These are phyloP conservation scores for Campoletis raptor DNA, from an alignment of 2,888 invertebrate genomes.

Conservation along the genomic window DNA sequence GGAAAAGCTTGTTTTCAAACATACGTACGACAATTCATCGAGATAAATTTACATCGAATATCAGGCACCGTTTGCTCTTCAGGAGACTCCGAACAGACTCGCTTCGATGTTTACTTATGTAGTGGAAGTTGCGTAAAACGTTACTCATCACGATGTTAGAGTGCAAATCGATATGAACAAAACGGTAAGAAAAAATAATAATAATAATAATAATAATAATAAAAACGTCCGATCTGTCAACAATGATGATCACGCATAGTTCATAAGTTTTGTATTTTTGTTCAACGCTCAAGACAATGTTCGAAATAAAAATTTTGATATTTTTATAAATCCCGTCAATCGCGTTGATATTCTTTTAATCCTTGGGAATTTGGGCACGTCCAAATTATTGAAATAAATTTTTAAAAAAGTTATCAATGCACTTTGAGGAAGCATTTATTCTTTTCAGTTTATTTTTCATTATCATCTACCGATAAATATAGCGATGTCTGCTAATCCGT, in stretches of 20 bases:
- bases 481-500: slow-evolving; percentile 67
- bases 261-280: slow-evolving; percentile 17
- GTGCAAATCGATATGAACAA: neutral
- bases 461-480: slow-evolving; percentile 67
- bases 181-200: neutral
- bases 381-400: slow-evolving; percentile 26
- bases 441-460: slow-evolving; percentile 68
- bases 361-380: slow-evolving; percentile 35
- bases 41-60: slow-evolving; percentile 72
- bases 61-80: slow-evolving; percentile 73
- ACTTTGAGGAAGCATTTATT: slow-evolving; percentile 69
- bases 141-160: slow-evolving; percentile 36
- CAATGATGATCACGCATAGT: neutral
- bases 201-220: too few species aligned
- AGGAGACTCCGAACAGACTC: slow-evolving; percentile 81
- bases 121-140: slow-evolving; percentile 85
- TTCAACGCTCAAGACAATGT: slow-evolving; percentile 1
- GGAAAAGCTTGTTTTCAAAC: slow-evolving; percentile 85
- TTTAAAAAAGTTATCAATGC: slow-evolving; percentile 41
- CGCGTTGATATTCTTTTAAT: neutral
- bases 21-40: slow-evolving; percentile 70
- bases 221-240: neutral
- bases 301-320: neutral
- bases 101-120: slow-evolving; percentile 88
- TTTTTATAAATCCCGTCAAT: neutral